Base-by-base conservation (phyloP, 2,797 vertebrate species). In the Spinus olivaceus region DNA sequence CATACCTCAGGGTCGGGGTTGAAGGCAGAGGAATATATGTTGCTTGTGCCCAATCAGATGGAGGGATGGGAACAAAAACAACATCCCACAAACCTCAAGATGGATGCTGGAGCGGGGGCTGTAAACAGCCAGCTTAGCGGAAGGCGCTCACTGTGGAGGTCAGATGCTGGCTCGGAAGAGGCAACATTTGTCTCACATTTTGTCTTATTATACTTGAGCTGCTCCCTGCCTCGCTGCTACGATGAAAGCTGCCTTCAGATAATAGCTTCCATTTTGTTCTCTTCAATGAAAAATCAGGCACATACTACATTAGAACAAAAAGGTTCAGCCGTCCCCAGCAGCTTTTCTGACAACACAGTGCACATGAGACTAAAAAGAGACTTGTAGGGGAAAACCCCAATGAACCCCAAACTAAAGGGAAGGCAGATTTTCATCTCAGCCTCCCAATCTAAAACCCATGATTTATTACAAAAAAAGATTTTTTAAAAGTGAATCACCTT, bases 51-150 rank as follows among this genome's bases (percentile, higher is more conserved):
- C 0, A 5, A 33, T 66, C 8, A 1, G 69, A 72, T 5, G 13
- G 50, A 84, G 69, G 13, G 57, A 71, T 8, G 10, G 79, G 56
- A 81, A 42, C 27, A 54, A 76, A 53, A 85, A 76, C 53, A 77
- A 70, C 77, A 88, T 74, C 85, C 70, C 86, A 76, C 56, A 81
- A 90, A 41, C 39, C 64, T 63, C 73, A 92, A 92, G 82, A 94
- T 94, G 92, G 92, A 89, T 8, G 73, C 77, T 3, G 2, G 53
- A 64, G 57, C 11, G 0, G 60, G 76, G 60, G 57, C 63, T 56
- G 70, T n/a, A 27, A 72, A 53, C 59, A 80, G 82, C 23, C 85
- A 56, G 83, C 41, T 79, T 65, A 74, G 81, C 1, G 2, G 69
- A 78, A 65, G 81, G 77, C 76, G 4, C 78, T 87, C 54, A 2